Evolutionary conservation across 2,888 invertebrate genomes (phyloP).

Genomic region (Strigamia crassipes): DNA sequence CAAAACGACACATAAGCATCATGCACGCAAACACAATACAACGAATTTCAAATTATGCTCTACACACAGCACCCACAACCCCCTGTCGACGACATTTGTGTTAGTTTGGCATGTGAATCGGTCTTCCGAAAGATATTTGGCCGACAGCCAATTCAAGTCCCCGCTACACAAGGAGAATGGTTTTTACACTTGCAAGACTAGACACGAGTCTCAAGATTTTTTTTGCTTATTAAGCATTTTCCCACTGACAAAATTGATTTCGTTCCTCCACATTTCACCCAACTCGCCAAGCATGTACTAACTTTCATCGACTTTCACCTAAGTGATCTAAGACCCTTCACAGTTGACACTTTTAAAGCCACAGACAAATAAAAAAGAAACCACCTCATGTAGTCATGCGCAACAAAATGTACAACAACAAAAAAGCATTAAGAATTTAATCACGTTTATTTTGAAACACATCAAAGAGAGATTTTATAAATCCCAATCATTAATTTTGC

Average conservation of each 20-base stretch:
- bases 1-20: not conserved
- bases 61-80: not conserved
- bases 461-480: no score
- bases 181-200: constrained; percentile 20
- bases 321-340: not conserved
- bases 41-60: not conserved
- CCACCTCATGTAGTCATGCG: no score
- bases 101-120: constrained; percentile 23
- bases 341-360: constrained; percentile 19
- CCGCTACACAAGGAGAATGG: not conserved
- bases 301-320: not conserved
- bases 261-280: not conserved
- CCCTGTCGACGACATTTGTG: not conserved
- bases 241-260: constrained; percentile 33
- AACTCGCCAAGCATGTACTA: not conserved
- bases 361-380: not conserved
- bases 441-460: no score
- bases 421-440: no score
- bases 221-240: constrained; percentile 18
- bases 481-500: no score
- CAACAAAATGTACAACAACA: not conserved
- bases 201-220: not conserved
- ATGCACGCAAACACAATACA: not conserved
- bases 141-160: not conserved
- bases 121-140: not conserved